Conservation (phyloP, 2,113 vertebrate genomes). For the Platysternon megacephalum region DNA sequence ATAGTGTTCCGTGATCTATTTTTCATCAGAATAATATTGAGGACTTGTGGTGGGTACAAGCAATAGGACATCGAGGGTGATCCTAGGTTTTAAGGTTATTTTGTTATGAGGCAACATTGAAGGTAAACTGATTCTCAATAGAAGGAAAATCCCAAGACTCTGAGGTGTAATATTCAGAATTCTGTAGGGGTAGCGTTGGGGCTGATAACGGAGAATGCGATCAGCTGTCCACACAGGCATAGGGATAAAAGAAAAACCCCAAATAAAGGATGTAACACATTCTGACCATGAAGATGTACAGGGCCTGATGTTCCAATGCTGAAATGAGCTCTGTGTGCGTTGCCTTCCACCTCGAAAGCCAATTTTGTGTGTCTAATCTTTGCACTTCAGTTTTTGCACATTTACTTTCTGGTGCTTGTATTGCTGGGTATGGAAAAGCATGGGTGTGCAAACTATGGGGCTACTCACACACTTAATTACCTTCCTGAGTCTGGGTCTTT, state of each 20-base stretch:
- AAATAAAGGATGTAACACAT: conserved; percentile 50
- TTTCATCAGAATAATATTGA: conserved; percentile 51
- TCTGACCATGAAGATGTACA: conserved; percentile 48
- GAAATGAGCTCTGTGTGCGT: conserved; percentile 48
- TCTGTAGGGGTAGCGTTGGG: background rate
- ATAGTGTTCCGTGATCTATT: conserved; percentile 39
- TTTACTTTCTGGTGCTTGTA: background rate
- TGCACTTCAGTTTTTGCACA: background rate
- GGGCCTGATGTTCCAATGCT: conserved; percentile 34
- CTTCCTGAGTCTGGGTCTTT: conserved; percentile 23
- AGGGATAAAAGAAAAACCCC: conserved; percentile 2
- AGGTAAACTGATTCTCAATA: background rate
- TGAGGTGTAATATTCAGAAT: background rate
- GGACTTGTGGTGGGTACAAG: conserved; percentile 1
- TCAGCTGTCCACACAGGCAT: background rate
- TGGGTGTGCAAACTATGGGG: background rate
- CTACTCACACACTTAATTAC: background rate
- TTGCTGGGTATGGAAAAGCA: background rate
- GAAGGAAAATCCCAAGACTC: background rate
- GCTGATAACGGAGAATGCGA: background rate
- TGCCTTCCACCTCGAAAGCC: conserved; percentile 40
- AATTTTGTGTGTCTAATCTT: background rate
- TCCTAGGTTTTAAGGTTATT: background rate
- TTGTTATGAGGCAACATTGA: background rate
- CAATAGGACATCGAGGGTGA: conserved; percentile 15